Evolutionary conservation across 2,797 vertebrate genomes (phyloP).

Genomic region (Gymnocypris eckloni): DNA sequence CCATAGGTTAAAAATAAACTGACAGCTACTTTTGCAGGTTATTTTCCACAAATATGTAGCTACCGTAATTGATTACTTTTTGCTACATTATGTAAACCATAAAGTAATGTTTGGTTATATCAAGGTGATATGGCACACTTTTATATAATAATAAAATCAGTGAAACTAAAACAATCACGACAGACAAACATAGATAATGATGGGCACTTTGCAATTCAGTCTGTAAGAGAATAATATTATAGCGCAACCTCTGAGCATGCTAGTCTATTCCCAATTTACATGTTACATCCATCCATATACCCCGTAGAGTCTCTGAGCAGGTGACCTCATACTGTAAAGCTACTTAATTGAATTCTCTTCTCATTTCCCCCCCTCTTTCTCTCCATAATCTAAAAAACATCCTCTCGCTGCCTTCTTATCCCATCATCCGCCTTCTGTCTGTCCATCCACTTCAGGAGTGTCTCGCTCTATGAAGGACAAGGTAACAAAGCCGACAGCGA

Average conservation of each 20-base stretch:
- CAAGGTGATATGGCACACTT: background rate
- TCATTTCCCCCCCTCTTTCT: background rate
- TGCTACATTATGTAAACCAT: no score
- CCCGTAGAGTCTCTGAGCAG: background rate
- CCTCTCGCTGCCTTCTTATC: background rate
- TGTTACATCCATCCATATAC: background rate
- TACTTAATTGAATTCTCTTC: slow-evolving; percentile 1
- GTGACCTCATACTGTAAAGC: background rate
- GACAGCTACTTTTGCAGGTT: no score
- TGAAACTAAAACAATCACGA: background rate
- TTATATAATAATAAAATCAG: background rate
- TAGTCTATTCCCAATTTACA: slow-evolving; percentile 15
- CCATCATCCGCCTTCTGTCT: slow-evolving; percentile 17
- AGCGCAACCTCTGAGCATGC: background rate
- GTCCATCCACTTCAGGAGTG: slow-evolving; percentile 81
- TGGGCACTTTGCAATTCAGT: background rate
- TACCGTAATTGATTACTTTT: no score
- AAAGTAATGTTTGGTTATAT: no score
- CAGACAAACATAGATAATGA: background rate
- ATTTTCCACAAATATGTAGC: no score
- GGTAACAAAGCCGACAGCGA: slow-evolving; percentile 95
- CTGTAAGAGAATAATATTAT: background rate
- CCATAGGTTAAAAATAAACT: no score
- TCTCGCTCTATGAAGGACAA: slow-evolving; percentile 96
- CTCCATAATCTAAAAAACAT: background rate